A percentile compares a stretch with the other conserved stretches of the same genome.
phyloP scores from a whole-genome alignment of 2,888 invertebrate genomes.

The Drosophila hamatofila region DNA sequence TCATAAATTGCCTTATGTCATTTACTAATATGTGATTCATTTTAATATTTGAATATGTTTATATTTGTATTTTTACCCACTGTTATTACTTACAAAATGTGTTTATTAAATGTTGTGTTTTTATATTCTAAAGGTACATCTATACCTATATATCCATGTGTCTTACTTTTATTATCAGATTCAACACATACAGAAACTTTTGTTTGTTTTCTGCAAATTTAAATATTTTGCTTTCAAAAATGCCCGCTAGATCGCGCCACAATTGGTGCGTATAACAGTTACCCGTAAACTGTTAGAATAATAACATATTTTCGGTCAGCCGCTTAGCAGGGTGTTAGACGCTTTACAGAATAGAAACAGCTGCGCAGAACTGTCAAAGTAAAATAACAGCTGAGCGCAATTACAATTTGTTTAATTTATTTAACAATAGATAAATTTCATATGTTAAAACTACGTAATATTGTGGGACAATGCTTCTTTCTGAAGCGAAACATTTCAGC shows the following conservation, averaged over 20 bases:
- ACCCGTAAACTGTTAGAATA: not conserved
- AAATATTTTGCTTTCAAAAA: not conserved
- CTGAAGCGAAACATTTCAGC: constrained; percentile 77
- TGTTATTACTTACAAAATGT: constrained; percentile 36
- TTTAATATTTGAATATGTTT: constrained; percentile 28
- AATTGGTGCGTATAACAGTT: not conserved
- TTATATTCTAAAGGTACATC: not conserved
- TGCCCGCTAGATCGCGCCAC: constrained; percentile 16
- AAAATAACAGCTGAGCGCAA: constrained; percentile 11
- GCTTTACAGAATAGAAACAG: constrained; percentile 21
- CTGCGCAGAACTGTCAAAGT: constrained; percentile 10
- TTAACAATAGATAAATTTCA: not conserved
- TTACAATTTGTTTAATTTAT: not conserved
- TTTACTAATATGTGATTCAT: constrained; percentile 22
- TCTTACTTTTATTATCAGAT: not conserved
- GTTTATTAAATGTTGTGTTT: constrained; percentile 21
- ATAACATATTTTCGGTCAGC: not conserved
- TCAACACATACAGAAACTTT: no score
- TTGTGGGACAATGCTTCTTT: constrained; percentile 27
- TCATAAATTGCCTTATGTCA: constrained; percentile 10
- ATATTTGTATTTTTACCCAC: constrained; percentile 31
- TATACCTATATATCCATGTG: not conserved
- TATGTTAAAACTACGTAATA: constrained; percentile 54
- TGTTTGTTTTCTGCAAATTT: not conserved
- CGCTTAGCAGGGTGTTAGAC: not conserved